A percentile compares a stretch with the other conserved stretches of the same genome.
Conservation (phyloP, 2,113 vertebrate genomes). For the Cyprinodon variegatus region DNA sequence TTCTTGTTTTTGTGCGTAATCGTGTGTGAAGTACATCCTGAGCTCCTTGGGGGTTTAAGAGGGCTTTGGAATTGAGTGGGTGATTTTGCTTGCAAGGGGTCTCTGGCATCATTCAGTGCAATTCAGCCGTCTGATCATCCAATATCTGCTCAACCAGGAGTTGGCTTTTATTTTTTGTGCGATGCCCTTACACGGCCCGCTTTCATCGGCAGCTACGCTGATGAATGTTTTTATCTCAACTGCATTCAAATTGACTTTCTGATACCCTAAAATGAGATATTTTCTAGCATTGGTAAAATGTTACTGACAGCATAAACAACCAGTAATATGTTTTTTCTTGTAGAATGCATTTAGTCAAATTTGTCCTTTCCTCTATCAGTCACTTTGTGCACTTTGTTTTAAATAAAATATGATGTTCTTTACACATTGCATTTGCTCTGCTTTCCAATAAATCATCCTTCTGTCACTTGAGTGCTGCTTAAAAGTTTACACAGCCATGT, state of each 20-base stretch:
- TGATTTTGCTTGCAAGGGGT: constrained; percentile 44
- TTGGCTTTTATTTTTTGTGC: constrained; percentile 30
- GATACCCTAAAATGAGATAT: not conserved
- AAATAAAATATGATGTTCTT: not conserved
- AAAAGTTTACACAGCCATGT: too few relatives aligned
- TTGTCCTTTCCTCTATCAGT: not conserved
- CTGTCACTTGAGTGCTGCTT: not conserved
- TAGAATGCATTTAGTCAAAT: not conserved
- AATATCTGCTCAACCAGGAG: constrained; percentile 43
- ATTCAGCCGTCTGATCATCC: constrained; percentile 48
- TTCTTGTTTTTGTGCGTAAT: constrained; percentile 68
- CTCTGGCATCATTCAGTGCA: constrained; percentile 46
- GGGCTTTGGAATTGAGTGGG: constrained; percentile 52
- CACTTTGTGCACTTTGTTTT: not conserved
- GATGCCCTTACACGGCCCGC: constrained; percentile 16
- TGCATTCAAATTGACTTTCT: constrained; percentile 7
- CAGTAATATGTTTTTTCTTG: not conserved
- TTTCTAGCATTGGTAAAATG: constrained; percentile 4
- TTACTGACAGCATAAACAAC: constrained; percentile 26
- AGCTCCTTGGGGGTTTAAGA: constrained; percentile 47
- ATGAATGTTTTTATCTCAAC: constrained; percentile 43
- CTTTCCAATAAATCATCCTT: not conserved
- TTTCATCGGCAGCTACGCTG: constrained; percentile 8
- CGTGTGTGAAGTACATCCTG: constrained; percentile 71
- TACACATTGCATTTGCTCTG: not conserved